Percentiles rank a stretch among this genome's conserved stretches.
phyloP scores from a whole-genome alignment of 2,797 vertebrate genomes.

The Sphenodon punctatus region DNA sequence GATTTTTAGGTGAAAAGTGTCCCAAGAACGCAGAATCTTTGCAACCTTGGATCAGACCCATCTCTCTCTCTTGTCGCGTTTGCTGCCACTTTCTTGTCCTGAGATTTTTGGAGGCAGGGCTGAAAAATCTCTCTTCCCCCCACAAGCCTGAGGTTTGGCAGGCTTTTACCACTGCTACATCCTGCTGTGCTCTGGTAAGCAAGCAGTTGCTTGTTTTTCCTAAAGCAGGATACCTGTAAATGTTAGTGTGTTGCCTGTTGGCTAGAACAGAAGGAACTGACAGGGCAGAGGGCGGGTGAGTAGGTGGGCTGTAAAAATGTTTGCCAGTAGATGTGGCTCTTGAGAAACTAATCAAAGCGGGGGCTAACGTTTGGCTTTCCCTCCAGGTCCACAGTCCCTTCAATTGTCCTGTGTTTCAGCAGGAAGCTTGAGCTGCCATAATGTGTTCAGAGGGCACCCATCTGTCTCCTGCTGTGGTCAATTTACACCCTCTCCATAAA shows the following conservation, averaged over 20 bases:
- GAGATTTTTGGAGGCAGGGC: not conserved
- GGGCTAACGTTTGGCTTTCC: not conserved
- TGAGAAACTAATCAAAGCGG: not conserved
- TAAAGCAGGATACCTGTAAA: not conserved
- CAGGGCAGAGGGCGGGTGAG: not conserved
- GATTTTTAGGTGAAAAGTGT: too few species aligned
- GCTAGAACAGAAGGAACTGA: not conserved
- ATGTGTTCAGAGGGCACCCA: not conserved
- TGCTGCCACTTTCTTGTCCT: not conserved
- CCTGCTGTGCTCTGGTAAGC: not conserved
- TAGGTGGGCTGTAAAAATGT: not conserved
- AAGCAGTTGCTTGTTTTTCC: not conserved
- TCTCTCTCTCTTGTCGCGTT: not conserved
- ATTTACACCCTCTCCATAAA: not conserved
- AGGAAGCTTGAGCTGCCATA: not conserved
- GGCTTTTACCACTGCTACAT: too few species aligned
- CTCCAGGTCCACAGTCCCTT: fast-evolving
- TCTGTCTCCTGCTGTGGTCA: not conserved
- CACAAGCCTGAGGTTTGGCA: not conserved
- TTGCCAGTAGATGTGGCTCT: not conserved
- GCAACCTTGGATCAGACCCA: not conserved
- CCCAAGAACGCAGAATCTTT: too few species aligned
- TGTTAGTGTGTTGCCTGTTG: not conserved
- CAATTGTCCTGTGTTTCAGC: not conserved
- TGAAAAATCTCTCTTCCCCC: not conserved